A percentile compares a stretch with the other conserved stretches of the same genome.
These are phyloP conservation scores for Troglohyphantes excavatus DNA, from an alignment of 2,888 invertebrate genomes.

Conservation along the genomic window DNA sequence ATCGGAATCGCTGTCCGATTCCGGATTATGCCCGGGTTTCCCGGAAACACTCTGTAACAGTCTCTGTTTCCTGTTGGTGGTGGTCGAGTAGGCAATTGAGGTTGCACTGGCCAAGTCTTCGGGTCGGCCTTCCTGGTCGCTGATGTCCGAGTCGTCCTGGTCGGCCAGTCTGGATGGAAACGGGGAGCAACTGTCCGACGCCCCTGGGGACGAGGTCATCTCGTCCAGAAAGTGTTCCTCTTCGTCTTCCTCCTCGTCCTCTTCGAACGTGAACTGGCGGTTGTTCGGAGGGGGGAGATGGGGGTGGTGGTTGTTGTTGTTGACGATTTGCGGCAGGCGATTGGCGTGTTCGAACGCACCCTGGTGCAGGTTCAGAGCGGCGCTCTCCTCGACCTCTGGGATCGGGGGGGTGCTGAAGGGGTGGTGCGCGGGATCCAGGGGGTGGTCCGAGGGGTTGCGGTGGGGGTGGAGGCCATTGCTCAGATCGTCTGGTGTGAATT, in stretches of 20 bases:
- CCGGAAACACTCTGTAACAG: conserved; percentile 81
- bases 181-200: conserved; percentile 68
- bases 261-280: conserved; percentile 38
- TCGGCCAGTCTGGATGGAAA: conserved; percentile 49
- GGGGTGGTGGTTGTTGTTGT: not conserved
- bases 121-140: conserved; percentile 42
- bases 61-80: conserved; percentile 81
- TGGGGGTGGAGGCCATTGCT: conserved; percentile 71
- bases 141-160: conserved; percentile 55
- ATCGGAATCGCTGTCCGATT: conserved; percentile 81
- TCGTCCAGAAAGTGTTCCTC: conserved; percentile 69
- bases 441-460: conserved; percentile 27
- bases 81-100: conserved; percentile 80
- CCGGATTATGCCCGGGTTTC: conserved; percentile 80
- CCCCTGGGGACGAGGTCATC: conserved; percentile 70
- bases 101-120: conserved; percentile 8
- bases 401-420: conserved; percentile 57
- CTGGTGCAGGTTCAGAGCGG: conserved; percentile 45
- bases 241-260: conserved; percentile 74
- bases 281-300: not conserved
- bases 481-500: conserved; percentile 74
- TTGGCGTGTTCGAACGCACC: not conserved
- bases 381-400: conserved; percentile 68
- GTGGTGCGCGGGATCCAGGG: conserved; percentile 19
- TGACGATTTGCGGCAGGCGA: not conserved